Evolutionary conservation across 2,797 vertebrate species (phyloP), one percentile per base, ranked within the genome.

Genomic region (Rhodeus uyekii): DNA sequence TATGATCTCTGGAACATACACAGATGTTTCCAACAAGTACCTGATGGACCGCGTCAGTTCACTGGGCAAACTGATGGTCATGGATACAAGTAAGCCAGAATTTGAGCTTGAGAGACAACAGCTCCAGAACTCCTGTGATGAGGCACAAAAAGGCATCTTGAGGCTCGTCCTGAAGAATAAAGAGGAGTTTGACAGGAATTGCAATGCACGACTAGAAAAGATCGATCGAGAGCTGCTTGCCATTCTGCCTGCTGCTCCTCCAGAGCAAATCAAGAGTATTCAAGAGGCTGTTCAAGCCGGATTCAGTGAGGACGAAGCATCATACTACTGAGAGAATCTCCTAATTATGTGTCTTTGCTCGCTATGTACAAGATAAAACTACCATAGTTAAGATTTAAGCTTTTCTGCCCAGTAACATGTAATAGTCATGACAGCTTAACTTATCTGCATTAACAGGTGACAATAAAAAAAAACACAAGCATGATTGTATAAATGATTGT

Each of bases 1-100:
- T 67, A 89, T 87, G 86, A 90, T 89, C 63, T 85, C 89, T 27
- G 76, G 13, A 53, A 89, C 89, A 61, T 90, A 90, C 72, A 86
- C 85, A 2, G 76, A 88, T 16, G 73, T 89, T 64, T 89, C 87
- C 27, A 78, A 13, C 27, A 76, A 83, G 48, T 74, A 86, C 69
- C 58, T 88, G 29, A 88, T 89, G 84, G 86, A 86, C 29, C 34
- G 42, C 16, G 64, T 90, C 63, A 83, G 83, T 60, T 82, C 61
- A 42, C 78, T 90, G 65, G 72, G 86, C 16, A 86, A 27, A 72
- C 77, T 90, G 2, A 81, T 90, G 79, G 14, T 18, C 24, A 68
- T 89, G 71, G 88, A 90, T 61, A 73, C 61, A 39, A 78, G 12
- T 9, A 74, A 55, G 1, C 60, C n/a, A 12, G 36, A 69, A 2